Percentiles rank a stretch among this genome's conserved stretches.
phyloP scores from a whole-genome alignment of 2,797 vertebrate species.

The Hemitrygon akajei region DNA sequence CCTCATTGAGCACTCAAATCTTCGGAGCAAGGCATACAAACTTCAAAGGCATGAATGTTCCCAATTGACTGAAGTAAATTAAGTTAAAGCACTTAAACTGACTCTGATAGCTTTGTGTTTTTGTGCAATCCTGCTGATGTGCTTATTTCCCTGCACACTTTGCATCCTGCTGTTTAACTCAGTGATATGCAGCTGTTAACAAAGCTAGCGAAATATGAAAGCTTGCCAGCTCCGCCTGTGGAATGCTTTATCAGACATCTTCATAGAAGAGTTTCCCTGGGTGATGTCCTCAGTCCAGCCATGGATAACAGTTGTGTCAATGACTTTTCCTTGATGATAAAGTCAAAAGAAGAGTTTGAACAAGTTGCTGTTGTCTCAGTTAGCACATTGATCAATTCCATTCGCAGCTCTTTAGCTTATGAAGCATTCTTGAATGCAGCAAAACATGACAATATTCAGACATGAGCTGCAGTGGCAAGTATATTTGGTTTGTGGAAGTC shows the following conservation, averaged over 20 bases:
- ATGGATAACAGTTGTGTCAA: too few species aligned
- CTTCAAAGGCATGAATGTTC: neutral
- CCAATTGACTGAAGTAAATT: neutral
- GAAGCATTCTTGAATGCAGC: too few species aligned
- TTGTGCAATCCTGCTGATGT: neutral
- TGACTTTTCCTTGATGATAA: too few species aligned
- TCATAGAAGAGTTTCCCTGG: neutral
- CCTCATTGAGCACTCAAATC: neutral
- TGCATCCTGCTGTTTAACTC: neutral
- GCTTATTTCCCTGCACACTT: neutral
- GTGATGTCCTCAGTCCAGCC: too few species aligned
- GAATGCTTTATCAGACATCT: neutral
- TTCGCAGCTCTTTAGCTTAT: too few species aligned
- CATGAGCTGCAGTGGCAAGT: too few species aligned
- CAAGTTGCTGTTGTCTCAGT: too few species aligned
- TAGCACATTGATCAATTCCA: too few species aligned
- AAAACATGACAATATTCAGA: too few species aligned
- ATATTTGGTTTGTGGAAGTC: too few species aligned
- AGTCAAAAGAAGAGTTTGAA: too few species aligned
- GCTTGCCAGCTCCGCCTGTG: neutral
- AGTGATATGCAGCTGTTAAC: too few species aligned
- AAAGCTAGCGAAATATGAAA: neutral
- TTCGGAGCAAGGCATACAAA: neutral
- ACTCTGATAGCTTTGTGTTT: neutral
- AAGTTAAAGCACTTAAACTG: neutral